Evolutionary conservation across 2,888 invertebrate genomes (phyloP).

Genomic region (Yponomeuta sedellus): DNA sequence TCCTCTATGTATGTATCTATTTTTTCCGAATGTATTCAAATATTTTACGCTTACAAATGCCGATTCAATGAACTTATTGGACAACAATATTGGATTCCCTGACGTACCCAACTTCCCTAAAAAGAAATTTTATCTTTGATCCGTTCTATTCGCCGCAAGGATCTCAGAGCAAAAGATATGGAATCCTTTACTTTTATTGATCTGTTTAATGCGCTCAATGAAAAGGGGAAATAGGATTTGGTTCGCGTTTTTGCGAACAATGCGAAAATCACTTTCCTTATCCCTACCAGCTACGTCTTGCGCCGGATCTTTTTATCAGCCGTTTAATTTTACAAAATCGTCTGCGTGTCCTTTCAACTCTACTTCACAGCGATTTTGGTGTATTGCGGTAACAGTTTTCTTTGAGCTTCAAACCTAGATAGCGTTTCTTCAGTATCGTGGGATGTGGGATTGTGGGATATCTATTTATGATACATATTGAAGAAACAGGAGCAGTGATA

Average conservation of each 20-base stretch:
- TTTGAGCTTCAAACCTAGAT: too few species aligned
- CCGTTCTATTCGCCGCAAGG: not conserved
- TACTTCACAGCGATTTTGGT: not conserved
- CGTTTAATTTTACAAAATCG: not conserved
- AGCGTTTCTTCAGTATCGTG: too few species aligned
- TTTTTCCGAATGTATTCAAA: too few species aligned
- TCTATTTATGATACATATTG: too few species aligned
- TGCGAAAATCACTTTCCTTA: not conserved
- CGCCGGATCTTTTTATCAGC: not conserved
- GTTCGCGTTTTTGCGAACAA: conserved; percentile 1
- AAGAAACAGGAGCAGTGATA: too few species aligned
- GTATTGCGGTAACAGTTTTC: too few species aligned
- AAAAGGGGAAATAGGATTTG: not conserved
- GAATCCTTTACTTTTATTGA: not conserved
- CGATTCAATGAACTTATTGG: conserved; percentile 4
- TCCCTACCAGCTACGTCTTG: not conserved
- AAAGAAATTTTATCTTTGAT: not conserved
- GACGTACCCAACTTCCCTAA: not conserved
- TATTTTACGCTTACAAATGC: not conserved
- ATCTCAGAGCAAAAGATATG: not conserved
- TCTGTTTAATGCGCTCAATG: not conserved
- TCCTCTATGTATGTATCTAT: too few species aligned
- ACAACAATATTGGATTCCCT: conserved; percentile 10
- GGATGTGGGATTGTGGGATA: too few species aligned
- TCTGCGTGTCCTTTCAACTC: not conserved